Evolutionary conservation across 2,797 vertebrate genomes (phyloP).

Genomic region (Pelochelys cantorii): DNA sequence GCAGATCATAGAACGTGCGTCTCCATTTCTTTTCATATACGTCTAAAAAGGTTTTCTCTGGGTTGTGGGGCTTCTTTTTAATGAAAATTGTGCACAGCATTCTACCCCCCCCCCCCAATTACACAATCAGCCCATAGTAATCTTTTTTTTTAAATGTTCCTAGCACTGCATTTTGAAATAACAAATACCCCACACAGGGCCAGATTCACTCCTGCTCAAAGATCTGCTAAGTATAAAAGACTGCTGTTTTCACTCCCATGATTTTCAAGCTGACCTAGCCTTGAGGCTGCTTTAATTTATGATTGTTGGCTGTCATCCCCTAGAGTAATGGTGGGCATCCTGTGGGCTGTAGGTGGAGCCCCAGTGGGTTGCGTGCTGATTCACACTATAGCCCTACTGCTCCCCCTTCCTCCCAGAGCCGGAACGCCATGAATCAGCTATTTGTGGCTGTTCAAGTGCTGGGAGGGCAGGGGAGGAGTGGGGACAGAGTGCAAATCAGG

Average conservation of each 20-base stretch:
- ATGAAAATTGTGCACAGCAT: constrained; percentile 4
- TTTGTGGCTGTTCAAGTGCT: no score
- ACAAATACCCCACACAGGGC: constrained; percentile 16
- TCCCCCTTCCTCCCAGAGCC: no score
- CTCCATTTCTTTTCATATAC: neutral
- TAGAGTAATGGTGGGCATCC: no score
- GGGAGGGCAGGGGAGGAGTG: no score
- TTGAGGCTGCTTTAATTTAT: neutral
- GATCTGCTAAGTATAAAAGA: neutral
- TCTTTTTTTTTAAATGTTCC: neutral
- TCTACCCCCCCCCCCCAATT: neutral
- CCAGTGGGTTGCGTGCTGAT: no score
- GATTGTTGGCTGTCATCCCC: no score
- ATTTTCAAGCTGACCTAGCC: neutral
- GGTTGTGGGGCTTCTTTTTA: neutral
- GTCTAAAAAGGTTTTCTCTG: neutral
- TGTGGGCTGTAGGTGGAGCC: no score
- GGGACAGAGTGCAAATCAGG: no score
- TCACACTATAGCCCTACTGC: no score
- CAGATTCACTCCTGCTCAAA: constrained; percentile 6
- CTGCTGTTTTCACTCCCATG: neutral
- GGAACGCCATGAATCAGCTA: no score
- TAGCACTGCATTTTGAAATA: constrained; percentile 11
- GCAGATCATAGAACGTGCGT: neutral
- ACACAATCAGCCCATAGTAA: constrained; percentile 6